Conservation (phyloP, 2,888 invertebrate genomes). For the Blastobasis adustella region DNA sequence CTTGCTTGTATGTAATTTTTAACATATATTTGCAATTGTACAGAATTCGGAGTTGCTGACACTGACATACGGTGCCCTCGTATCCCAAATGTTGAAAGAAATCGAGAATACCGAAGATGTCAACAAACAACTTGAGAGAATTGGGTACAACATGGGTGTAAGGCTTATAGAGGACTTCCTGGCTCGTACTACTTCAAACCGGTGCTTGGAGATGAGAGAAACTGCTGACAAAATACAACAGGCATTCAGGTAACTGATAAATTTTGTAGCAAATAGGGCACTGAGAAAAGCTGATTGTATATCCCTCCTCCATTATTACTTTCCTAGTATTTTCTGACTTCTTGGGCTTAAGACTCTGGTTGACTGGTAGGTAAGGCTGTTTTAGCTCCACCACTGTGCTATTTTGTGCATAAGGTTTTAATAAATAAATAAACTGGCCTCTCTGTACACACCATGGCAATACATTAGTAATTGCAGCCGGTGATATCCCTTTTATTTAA, state of each 20-base stretch:
- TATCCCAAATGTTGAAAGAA: slow-evolving; percentile 97
- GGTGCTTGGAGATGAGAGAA: slow-evolving; percentile 96
- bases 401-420: too few species aligned
- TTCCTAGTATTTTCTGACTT: too few species aligned
- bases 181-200: slow-evolving; percentile 89
- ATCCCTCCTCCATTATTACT: too few species aligned
- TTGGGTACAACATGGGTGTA: slow-evolving; percentile 99
- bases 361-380: too few species aligned
- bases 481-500: too few species aligned
- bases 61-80: slow-evolving; percentile 97
- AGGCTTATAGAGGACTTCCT: slow-evolving; percentile 98
- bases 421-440: too few species aligned
- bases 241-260: slow-evolving; percentile 67
- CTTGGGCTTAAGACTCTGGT: too few species aligned
- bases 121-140: slow-evolving; percentile 94
- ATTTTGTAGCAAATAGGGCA: too few species aligned
- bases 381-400: too few species aligned
- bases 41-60: slow-evolving; percentile 98
- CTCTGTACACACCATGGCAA: too few species aligned
- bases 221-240: slow-evolving; percentile 96
- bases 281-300: too few species aligned
- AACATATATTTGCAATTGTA: neutral
- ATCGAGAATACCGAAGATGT: slow-evolving; percentile 98
- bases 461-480: too few species aligned
- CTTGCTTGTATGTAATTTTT: neutral